Evolutionary conservation across 2,113 vertebrate species (phyloP).

Genomic region (Marcusenius ussheri): DNA sequence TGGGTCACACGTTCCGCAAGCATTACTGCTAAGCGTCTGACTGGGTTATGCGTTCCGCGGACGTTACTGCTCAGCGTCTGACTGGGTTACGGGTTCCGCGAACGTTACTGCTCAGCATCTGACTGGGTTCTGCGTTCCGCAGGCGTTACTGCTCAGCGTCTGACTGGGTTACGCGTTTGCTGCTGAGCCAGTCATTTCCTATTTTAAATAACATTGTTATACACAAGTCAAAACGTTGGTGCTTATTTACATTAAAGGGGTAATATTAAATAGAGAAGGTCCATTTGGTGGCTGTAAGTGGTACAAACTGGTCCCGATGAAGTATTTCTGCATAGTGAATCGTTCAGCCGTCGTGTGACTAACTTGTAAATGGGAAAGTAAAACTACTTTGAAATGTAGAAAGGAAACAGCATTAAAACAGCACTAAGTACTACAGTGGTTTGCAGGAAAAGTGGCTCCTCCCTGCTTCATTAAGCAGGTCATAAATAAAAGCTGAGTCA

Average conservation of each 20-base stretch:
- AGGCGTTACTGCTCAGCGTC: neutral
- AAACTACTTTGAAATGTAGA: neutral
- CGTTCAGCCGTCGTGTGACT: neutral
- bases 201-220: neutral
- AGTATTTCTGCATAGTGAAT: neutral
- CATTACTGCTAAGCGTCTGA: neutral
- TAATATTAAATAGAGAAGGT: neutral
- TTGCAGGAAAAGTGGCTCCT: neutral
- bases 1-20: neutral
- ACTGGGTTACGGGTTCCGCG: neutral
- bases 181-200: neutral
- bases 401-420: neutral
- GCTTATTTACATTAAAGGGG: neutral
- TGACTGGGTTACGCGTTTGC: neutral
- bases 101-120: neutral
- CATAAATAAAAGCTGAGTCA: neutral
- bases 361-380: neutral
- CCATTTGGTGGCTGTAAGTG: neutral
- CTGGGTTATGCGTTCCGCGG: rapidly evolving
- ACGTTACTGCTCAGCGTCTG: neutral
- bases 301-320: neutral
- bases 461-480: neutral
- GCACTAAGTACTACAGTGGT: neutral
- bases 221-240: neutral
- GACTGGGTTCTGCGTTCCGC: neutral